Conservation (phyloP, 2,797 vertebrate species). For the Acipenser ruthenus region DNA sequence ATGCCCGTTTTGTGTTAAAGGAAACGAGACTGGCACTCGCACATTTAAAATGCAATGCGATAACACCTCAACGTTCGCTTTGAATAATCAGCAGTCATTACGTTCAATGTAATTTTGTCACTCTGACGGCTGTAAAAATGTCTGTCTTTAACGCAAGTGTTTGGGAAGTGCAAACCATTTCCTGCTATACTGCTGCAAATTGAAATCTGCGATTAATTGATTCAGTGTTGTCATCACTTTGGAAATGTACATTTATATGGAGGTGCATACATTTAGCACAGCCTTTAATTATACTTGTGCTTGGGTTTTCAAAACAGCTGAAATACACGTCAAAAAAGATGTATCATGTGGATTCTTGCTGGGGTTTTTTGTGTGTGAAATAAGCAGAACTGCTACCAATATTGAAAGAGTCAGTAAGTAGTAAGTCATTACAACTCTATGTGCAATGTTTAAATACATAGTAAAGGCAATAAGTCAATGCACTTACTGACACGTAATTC, state of each 20-base stretch:
- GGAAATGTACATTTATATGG: neutral
- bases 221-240: neutral
- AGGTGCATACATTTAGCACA: conserved; percentile 1
- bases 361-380: too few relatives aligned
- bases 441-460: too few relatives aligned
- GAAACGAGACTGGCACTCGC: neutral
- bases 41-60: neutral
- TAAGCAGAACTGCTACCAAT: too few relatives aligned
- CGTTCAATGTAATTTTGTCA: neutral
- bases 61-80: neutral
- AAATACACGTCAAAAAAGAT: too few relatives aligned
- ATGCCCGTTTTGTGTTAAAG: too few relatives aligned
- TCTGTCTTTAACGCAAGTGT: neutral
- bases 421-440: too few relatives aligned
- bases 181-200: neutral
- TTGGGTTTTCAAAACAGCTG: neutral
- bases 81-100: conserved; percentile 5
- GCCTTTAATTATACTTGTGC: neutral
- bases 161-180: neutral
- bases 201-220: neutral
- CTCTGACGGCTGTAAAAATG: too few relatives aligned
- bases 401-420: too few relatives aligned
- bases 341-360: too few relatives aligned
- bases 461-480: too few relatives aligned
- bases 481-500: too few relatives aligned